Percentiles rank a stretch among this genome's conserved stretches.
phyloP scores from a whole-genome alignment of 2,797 vertebrate species.

The Crenichthys baileyi region DNA sequence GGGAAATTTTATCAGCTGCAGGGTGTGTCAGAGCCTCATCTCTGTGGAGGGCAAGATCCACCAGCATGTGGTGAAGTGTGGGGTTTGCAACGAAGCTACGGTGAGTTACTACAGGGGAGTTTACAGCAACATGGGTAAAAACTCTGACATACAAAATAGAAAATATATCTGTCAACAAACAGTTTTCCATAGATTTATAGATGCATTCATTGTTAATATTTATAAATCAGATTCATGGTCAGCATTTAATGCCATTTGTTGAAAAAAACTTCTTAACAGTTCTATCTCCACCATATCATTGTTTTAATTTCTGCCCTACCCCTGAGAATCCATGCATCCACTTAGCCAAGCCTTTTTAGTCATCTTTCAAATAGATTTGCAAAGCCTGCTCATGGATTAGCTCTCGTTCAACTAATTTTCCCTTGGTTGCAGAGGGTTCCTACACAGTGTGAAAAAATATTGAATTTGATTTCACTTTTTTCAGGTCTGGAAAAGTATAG shows the following conservation, averaged over 20 bases:
- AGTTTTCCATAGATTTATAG: not conserved
- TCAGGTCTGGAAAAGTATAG: no score
- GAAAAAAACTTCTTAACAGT: not conserved
- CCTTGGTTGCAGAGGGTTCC: no score
- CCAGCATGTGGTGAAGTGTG: constrained; percentile 92
- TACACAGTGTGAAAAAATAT: no score
- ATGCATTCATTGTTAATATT: not conserved
- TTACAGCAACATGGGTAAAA: not conserved
- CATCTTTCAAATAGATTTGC: no score
- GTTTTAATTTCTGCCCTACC: not conserved
- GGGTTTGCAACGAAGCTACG: constrained; percentile 93
- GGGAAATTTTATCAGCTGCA: constrained; percentile 92
- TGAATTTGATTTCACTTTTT: no score
- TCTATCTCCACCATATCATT: not conserved
- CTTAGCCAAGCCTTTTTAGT: no score
- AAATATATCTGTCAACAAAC: not conserved
- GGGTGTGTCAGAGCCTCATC: constrained; percentile 93
- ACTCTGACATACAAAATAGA: not conserved
- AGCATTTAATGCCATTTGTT: not conserved
- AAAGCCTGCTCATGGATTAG: no score
- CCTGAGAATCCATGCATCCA: not conserved
- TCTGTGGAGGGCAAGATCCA: constrained; percentile 89
- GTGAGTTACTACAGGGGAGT: constrained; percentile 71
- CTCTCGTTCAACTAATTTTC: no score
- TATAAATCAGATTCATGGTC: not conserved